Evolutionary conservation across 2,113 vertebrate genomes (phyloP).

Genomic region (Heterotilapia buettikoferi): DNA sequence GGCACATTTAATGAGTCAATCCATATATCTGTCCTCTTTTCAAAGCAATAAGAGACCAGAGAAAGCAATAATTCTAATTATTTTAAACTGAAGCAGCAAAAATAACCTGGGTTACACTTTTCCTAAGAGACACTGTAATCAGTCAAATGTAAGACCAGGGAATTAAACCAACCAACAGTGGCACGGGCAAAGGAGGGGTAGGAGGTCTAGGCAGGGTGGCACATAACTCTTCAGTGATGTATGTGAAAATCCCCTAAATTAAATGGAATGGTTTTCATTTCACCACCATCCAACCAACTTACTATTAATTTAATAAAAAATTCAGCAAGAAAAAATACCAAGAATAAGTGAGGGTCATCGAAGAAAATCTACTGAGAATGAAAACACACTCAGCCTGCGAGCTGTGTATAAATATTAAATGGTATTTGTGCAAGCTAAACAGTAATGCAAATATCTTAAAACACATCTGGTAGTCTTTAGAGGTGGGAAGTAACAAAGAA

Average conservation of each 20-base stretch:
- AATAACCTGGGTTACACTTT: background rate
- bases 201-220: background rate
- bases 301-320: fast-evolving
- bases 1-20: background rate
- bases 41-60: background rate
- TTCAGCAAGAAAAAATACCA: background rate
- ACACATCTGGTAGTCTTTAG: background rate
- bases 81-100: background rate
- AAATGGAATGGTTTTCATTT: background rate
- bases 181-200: background rate
- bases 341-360: background rate
- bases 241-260: background rate
- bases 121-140: background rate
- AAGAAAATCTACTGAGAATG: background rate
- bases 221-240: background rate
- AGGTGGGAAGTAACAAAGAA: background rate
- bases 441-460: background rate
- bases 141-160: background rate
- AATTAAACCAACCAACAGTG: background rate
- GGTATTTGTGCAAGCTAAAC: background rate
- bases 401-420: background rate
- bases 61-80: background rate
- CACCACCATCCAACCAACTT: background rate
- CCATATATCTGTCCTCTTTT: background rate
- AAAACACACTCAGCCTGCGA: background rate